Evolutionary conservation across 1,140 invertebrate genomes (phyloP).

Genomic region (Drosophila nikananu): DNA sequence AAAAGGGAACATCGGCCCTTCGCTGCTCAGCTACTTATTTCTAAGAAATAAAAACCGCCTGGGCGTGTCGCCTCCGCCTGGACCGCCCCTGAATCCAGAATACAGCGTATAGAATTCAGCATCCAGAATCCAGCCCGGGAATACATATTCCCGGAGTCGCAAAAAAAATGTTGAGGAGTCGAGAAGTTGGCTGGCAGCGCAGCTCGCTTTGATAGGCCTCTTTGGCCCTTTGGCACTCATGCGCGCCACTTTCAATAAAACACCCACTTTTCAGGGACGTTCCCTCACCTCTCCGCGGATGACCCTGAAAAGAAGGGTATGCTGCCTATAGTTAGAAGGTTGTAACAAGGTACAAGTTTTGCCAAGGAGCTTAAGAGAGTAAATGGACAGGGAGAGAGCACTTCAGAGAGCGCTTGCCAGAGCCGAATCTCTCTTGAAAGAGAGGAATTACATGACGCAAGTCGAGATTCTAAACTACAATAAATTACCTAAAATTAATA

Average conservation of each 20-base stretch:
- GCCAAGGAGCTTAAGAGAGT: too few species aligned
- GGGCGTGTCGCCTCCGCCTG: conserved; percentile 71
- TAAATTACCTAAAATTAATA: too few species aligned
- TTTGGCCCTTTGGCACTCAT: conserved; percentile 63
- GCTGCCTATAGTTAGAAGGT: background rate
- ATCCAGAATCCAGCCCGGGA: conserved; percentile 10
- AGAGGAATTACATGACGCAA: too few species aligned
- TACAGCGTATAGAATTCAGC: conserved; percentile 7
- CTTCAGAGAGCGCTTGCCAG: too few species aligned
- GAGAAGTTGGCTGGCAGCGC: conserved; percentile 28
- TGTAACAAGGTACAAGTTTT: background rate
- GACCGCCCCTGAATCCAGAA: conserved; percentile 55
- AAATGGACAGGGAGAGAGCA: too few species aligned
- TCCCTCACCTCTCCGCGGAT: background rate
- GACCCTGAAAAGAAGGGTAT: background rate
- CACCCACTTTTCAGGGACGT: conserved; percentile 67
- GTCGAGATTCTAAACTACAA: too few species aligned
- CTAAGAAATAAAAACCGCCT: conserved; percentile 81
- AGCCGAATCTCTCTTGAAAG: too few species aligned
- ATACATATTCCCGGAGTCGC: conserved; percentile 8
- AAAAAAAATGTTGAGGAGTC: conserved; percentile 4
- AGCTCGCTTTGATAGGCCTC: conserved; percentile 54
- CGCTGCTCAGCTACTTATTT: conserved; percentile 66
- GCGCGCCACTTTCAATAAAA: conserved; percentile 78
- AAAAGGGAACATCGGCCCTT: conserved; percentile 35